Conservation (phyloP, 2,888 invertebrate species). For the Aradus depressus region DNA sequence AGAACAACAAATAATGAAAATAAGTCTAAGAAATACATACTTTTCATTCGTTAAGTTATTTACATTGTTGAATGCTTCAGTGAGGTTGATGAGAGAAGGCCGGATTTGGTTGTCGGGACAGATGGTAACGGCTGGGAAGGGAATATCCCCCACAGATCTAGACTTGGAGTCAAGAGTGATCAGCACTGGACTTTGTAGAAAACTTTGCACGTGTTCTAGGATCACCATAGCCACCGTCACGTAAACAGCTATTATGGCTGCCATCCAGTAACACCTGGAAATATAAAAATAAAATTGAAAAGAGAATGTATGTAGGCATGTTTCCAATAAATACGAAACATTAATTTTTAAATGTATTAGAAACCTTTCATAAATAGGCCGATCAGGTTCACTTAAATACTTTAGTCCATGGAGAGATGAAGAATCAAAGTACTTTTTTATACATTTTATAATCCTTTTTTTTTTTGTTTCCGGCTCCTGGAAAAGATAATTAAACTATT, state of each 20-base stretch:
- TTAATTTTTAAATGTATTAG: too few species aligned
- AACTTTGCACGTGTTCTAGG: constrained; percentile 8
- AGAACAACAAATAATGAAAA: too few species aligned
- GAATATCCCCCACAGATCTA: constrained; percentile 13
- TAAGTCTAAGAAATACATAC: too few species aligned
- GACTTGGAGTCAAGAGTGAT: constrained; percentile 20
- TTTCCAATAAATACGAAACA: too few species aligned
- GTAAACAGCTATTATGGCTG: constrained; percentile 12
- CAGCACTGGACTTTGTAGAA: constrained; percentile 10
- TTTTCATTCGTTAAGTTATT: constrained; percentile 9
- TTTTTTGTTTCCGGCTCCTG: too few species aligned
- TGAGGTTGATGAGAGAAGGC: constrained; percentile 14
- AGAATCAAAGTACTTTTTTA: constrained; percentile 12
- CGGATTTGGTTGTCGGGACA: constrained; percentile 20
- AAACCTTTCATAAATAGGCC: constrained; percentile 21
- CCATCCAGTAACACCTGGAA: constrained; percentile 19
- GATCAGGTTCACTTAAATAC: constrained; percentile 17
- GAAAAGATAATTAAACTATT: too few species aligned
- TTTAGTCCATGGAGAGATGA: constrained; percentile 21
- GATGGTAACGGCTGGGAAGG: constrained; percentile 22
- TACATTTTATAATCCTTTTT: background rate
- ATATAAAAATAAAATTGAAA: background rate
- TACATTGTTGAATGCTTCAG: background rate
- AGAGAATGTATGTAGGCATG: background rate
- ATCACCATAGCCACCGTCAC: background rate